Conservation (phyloP, 1,140 invertebrate genomes). For the Drosophila oshimai region DNA sequence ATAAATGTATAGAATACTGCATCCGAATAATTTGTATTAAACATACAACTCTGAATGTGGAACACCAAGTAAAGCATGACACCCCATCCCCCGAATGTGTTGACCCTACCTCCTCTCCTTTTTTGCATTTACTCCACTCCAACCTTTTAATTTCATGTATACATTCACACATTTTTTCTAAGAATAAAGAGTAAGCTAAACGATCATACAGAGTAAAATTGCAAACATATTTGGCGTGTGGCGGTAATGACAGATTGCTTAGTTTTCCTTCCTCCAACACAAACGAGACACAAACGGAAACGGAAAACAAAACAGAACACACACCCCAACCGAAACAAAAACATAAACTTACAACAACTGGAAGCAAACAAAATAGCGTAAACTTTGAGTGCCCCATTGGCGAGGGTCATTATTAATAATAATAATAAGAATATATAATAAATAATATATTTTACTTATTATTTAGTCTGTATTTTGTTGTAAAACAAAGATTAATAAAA, state of each 20-base stretch:
- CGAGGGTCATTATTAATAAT: slow-evolving; percentile 73
- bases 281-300: slow-evolving; percentile 10
- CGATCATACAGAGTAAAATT: slow-evolving; percentile 13
- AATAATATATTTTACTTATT: slow-evolving; percentile 81
- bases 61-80: background rate
- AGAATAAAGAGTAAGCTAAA: slow-evolving; percentile 16
- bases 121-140: slow-evolving; percentile 22
- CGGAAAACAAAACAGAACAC: slow-evolving; percentile 32
- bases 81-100: background rate
- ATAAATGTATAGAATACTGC: slow-evolving; percentile 33
- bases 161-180: slow-evolving; percentile 30
- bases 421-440: slow-evolving; percentile 79
- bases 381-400: slow-evolving; percentile 66
- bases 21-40: slow-evolving; percentile 45
- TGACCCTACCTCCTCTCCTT: background rate
- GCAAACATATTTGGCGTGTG: slow-evolving; percentile 4
- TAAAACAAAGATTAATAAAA: slow-evolving; percentile 78
- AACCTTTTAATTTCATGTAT: slow-evolving; percentile 1
- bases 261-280: slow-evolving; percentile 1
- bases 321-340: slow-evolving; percentile 26
- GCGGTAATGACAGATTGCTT: slow-evolving; percentile 6
- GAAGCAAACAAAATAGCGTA: slow-evolving; percentile 60
- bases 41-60: slow-evolving; percentile 1
- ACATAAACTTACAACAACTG: slow-evolving; percentile 20
- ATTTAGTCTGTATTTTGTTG: slow-evolving; percentile 81